Base-by-base conservation (phyloP, 2,888 invertebrate species). In the Scotopteryx bipunctaria region DNA sequence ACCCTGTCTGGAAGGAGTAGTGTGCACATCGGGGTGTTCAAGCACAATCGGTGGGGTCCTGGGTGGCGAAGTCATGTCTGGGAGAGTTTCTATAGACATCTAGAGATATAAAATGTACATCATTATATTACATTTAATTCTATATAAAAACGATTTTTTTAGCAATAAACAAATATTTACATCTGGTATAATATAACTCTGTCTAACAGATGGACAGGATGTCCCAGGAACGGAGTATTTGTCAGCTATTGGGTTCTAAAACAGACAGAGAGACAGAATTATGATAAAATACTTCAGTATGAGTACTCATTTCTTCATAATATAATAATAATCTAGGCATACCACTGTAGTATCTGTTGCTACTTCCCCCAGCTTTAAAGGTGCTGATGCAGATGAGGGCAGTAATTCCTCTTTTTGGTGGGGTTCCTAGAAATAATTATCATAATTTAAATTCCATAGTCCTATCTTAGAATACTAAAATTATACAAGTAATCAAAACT, bases 1-100 rank as follows among this genome's bases (percentile, higher is more conserved):
- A 16, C 33, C 31, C 31, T 33, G 38, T 16, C 38, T 38, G 38
- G 38, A 38, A 25, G 38, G 38, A 15, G 38, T 36, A 5, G 36
- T 25, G 6, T 38, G 25, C n/a, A 27, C 16, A 15, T 36, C 2
- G 36, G 14, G 14, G 14, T 23, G 8, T 14, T 38, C 27, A 38
- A 27, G 1, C 16, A 38, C 14, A 38, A 38, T 23, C 23, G 21
- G 21, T 13, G 37, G 23, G 14, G 21, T 38, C 38, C 38, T 38
- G 27, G 38, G 38, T 27, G 25, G 38, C 27, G 38, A 38, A 23
- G 19, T n/a, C 9, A 36, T 8, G 5, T 2, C 19, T 27, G 14
- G 38, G 16, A 15, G 15, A 27, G 25, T 27, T 27, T 38, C 11
- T 27, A 15, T 38, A 23, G 38, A 27, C 38, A 27, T 27, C 38